phyloP scores from a whole-genome alignment of 1,140 invertebrate genomes.

The Palaemon carinicauda region DNA sequence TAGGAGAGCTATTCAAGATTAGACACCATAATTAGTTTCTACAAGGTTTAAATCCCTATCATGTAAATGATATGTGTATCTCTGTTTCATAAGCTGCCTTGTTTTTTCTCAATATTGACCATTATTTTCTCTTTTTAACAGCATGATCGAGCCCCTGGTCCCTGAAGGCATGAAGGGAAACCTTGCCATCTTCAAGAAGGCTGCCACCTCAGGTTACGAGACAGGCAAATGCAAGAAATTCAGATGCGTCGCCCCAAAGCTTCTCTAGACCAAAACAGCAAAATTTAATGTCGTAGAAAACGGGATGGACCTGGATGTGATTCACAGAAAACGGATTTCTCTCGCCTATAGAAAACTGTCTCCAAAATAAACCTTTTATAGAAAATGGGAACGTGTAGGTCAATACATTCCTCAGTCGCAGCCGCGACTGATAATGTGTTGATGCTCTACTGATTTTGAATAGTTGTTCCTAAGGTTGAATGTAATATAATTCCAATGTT shows the following conservation, averaged over 20 bases:
- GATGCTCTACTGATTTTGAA: neutral
- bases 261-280: neutral
- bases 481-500: neutral
- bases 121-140: neutral
- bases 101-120: neutral
- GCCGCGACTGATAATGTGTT: neutral
- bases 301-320: neutral
- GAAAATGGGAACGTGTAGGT: slow-evolving; percentile 3
- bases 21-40: too few species aligned
- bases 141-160: slow-evolving; percentile 40
- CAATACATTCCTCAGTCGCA: neutral
- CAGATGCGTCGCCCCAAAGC: slow-evolving; percentile 36
- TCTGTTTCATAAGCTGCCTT: too few species aligned
- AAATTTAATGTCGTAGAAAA: neutral
- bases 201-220: slow-evolving; percentile 38
- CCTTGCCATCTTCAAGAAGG: slow-evolving; percentile 48
- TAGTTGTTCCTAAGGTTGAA: neutral
- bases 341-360: neutral
- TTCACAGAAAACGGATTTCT: neutral
- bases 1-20: too few species aligned
- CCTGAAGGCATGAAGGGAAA: slow-evolving; percentile 50
- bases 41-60: too few species aligned
- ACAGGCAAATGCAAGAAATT: slow-evolving; percentile 51
- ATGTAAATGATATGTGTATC: too few species aligned
- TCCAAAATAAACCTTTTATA: neutral